Conservation (phyloP, 2,888 invertebrate species). For the Lithophane leautieri region DNA sequence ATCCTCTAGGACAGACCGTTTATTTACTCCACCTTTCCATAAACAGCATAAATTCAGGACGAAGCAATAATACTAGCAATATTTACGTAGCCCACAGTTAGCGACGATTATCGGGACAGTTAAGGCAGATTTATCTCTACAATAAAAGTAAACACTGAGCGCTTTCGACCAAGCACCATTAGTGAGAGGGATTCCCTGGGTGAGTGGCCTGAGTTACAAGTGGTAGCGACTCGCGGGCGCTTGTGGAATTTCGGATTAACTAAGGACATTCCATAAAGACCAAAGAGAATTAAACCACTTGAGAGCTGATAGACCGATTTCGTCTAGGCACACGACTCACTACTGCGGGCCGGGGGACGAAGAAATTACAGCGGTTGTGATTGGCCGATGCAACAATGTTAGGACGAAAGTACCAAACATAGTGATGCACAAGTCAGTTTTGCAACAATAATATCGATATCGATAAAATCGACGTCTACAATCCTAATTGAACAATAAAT, state of each 20-base stretch:
- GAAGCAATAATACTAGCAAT: constrained; percentile 64
- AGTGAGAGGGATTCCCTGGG: constrained; percentile 82
- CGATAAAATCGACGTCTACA: too few species aligned
- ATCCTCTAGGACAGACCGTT: constrained; percentile 15
- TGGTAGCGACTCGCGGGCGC: constrained; percentile 32
- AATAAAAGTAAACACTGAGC: constrained; percentile 88
- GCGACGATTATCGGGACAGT: constrained; percentile 88
- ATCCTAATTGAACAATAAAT: too few species aligned
- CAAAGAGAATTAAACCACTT: too few species aligned
- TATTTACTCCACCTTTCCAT: constrained; percentile 34
- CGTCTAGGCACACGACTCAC: too few species aligned
- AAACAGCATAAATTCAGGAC: constrained; percentile 53
- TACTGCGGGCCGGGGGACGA: too few species aligned
- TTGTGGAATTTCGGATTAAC: background rate
- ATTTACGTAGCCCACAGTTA: constrained; percentile 82
- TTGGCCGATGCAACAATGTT: too few species aligned
- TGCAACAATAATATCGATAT: too few species aligned
- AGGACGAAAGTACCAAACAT: too few species aligned
- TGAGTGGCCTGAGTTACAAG: constrained; percentile 49
- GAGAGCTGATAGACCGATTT: too few species aligned
- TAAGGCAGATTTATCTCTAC: constrained; percentile 89
- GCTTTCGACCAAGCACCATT: constrained; percentile 84
- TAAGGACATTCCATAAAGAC: background rate
- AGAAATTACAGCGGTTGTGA: too few species aligned
- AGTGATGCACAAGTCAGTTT: too few species aligned